These are phyloP conservation scores for Nycticorax nycticorax DNA, from an alignment of 2,113 vertebrate species.

Conservation along the genomic window DNA sequence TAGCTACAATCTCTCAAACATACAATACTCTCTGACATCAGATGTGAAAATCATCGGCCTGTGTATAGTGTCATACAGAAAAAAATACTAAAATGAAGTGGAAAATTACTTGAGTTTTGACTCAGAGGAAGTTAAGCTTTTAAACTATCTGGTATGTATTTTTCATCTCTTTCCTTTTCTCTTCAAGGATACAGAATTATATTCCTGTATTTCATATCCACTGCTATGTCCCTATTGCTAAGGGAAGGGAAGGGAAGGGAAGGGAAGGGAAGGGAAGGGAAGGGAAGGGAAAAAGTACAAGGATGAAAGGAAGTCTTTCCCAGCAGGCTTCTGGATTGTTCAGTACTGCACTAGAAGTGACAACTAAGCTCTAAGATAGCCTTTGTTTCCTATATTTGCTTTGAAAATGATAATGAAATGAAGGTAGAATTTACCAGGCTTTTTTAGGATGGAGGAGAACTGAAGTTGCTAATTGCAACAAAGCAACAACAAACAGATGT, in stretches of 20 bases:
- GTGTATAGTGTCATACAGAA: neutral
- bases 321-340: neutral
- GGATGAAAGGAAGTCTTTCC: neutral
- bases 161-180: neutral
- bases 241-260: no score
- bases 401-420: neutral
- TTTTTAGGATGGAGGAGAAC: neutral
- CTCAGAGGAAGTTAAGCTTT: neutral
- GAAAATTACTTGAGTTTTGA: neutral
- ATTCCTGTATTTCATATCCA: neutral
- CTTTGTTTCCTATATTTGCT: neutral
- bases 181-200: neutral
- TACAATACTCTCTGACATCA: neutral
- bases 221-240: neutral
- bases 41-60: slow-evolving; percentile 26
- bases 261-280: neutral
- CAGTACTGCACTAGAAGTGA: neutral
- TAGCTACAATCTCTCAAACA: slow-evolving; percentile 36
- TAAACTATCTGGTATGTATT: neutral
- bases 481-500: neutral
- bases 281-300: neutral
- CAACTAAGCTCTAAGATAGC: neutral
- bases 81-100: neutral
- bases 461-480: neutral
- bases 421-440: neutral